Evolutionary conservation across 2,888 invertebrate genomes (phyloP).

Genomic region (Nemotelus nigrinus): DNA sequence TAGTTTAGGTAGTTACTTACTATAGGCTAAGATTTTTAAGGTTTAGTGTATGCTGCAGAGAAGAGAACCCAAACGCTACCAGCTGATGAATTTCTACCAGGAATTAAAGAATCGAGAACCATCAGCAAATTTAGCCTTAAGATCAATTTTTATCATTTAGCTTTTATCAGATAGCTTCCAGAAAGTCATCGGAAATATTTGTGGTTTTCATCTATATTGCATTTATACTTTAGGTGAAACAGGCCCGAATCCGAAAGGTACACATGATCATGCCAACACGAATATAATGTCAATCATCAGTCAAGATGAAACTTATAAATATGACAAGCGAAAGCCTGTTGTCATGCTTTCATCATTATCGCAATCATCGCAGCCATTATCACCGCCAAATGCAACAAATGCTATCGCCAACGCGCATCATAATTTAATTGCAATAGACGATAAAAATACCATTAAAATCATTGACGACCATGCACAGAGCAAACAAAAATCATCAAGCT

Average conservation of each 20-base stretch:
- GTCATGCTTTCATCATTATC: conserved; percentile 35
- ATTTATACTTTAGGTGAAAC: conserved; percentile 46
- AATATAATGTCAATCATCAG: conserved; percentile 46
- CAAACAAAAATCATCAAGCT: conserved; percentile 44
- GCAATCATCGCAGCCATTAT: conserved; percentile 46
- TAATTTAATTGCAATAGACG: conserved; percentile 31
- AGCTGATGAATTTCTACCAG: no score
- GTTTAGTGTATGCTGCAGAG: no score
- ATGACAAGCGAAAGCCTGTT: conserved; percentile 43
- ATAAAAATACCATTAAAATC: conserved; percentile 48
- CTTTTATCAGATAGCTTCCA: no score
- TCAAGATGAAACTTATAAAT: conserved; percentile 48
- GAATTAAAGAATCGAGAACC: no score
- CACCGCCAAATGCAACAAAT: conserved; percentile 37
- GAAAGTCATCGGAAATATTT: no score
- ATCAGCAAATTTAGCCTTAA: no score
- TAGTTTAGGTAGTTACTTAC: no score
- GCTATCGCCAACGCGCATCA: neutral
- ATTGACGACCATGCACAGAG: conserved; percentile 49
- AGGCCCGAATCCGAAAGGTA: conserved; percentile 37
- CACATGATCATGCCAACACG: conserved; percentile 6
- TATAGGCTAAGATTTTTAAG: no score
- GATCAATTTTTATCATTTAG: no score
- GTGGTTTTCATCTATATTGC: neutral
- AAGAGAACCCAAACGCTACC: no score